A percentile compares a stretch with the other conserved stretches of the same genome.
These are phyloP conservation scores for Guaruba guarouba DNA, from an alignment of 2,113 vertebrate species.

Conservation along the genomic window DNA sequence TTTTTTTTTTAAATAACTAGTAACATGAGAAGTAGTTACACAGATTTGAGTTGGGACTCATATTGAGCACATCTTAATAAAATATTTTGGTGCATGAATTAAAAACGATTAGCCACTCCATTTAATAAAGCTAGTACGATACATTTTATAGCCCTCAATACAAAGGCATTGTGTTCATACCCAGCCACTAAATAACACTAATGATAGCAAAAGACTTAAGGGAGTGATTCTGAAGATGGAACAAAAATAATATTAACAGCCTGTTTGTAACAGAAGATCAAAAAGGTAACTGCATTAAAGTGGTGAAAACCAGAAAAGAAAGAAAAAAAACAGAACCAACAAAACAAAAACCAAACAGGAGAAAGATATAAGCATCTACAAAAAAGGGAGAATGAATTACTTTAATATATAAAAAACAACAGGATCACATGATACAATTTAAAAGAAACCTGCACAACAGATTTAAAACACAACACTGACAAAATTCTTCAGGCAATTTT, in stretches of 20 bases:
- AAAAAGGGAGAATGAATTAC: not conserved
- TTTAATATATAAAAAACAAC: not conserved
- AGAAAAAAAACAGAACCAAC: not conserved
- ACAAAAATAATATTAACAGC: not conserved
- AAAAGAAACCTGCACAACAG: not conserved
- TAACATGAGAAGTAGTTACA: not conserved
- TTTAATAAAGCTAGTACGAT: not conserved
- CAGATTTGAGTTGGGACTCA: not conserved
- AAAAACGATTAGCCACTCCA: not conserved
- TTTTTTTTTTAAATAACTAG: not conserved
- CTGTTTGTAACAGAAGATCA: not conserved
- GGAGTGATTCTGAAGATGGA: not conserved
- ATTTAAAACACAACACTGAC: not conserved
- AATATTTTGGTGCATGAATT: not conserved
- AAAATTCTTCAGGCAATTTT: not conserved
- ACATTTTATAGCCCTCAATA: not conserved
- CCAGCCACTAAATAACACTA: not conserved
- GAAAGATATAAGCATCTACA: not conserved
- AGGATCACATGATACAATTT: not conserved
- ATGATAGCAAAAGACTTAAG: not conserved
- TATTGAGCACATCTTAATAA: not conserved
- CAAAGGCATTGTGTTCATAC: not conserved
- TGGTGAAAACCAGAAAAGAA: not conserved
- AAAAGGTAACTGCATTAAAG: not conserved
- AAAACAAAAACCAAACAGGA: not conserved